Conservation (phyloP, 1,140 invertebrate species). For the Lucilia cuprina region DNA sequence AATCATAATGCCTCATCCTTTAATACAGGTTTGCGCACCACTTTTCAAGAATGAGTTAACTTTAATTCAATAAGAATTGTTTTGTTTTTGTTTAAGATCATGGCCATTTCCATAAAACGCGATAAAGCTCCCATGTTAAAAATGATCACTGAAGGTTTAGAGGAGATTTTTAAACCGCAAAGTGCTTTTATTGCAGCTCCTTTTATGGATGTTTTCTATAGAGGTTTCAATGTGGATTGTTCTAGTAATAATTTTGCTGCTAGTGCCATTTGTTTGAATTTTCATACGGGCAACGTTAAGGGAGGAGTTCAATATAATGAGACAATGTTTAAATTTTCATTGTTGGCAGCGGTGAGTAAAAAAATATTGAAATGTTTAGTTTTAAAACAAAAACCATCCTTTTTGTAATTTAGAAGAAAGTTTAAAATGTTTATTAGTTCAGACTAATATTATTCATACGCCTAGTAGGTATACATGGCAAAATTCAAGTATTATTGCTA, state of each 20-base stretch:
- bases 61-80: background rate
- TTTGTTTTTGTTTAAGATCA: constrained; percentile 43
- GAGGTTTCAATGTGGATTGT: constrained; percentile 73
- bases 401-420: too few relatives aligned
- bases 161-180: constrained; percentile 69
- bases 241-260: constrained; percentile 71
- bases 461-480: too few relatives aligned
- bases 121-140: constrained; percentile 68
- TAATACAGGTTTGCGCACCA: constrained; percentile 64
- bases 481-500: too few relatives aligned
- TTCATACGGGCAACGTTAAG: constrained; percentile 66
- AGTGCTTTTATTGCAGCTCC: constrained; percentile 69
- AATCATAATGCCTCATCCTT: constrained; percentile 68
- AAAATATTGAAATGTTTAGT: too few relatives aligned
- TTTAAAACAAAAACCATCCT: too few relatives aligned
- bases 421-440: too few relatives aligned
- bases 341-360: constrained; percentile 70
- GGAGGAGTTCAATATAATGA: constrained; percentile 64
- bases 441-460: too few relatives aligned
- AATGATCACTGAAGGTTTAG: constrained; percentile 66
- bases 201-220: constrained; percentile 72
- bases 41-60: background rate
- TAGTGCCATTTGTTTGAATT: constrained; percentile 70
- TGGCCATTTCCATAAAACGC: constrained; percentile 60
- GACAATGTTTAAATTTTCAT: constrained; percentile 70